Evolutionary conservation across 2,113 vertebrate genomes (phyloP).

Genomic region (Macquaria australasica): DNA sequence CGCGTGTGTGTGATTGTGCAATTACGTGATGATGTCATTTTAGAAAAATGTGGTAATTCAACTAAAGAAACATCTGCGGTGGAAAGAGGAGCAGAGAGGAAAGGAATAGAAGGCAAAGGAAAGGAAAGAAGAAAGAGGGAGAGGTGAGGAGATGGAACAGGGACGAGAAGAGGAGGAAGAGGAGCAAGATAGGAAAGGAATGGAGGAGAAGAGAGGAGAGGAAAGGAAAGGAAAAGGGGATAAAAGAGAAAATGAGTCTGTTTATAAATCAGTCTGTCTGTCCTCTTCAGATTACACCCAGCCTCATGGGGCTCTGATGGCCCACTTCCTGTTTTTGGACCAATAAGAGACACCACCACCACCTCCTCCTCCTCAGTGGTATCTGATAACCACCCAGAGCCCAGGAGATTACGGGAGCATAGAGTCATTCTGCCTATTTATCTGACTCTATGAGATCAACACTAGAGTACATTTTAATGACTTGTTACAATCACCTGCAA

Average conservation of each 20-base stretch:
- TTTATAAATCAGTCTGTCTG: constrained; percentile 50
- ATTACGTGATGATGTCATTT: constrained; percentile 45
- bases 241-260: neutral
- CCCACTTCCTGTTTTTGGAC: constrained; percentile 71
- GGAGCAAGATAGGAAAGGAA: neutral
- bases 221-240: neutral
- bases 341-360: constrained; percentile 34
- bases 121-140: neutral
- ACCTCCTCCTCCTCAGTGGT: constrained; percentile 13
- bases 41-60: constrained; percentile 65
- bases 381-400: constrained; percentile 62
- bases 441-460: constrained; percentile 24
- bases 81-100: neutral
- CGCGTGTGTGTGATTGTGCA: constrained; percentile 26
- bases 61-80: constrained; percentile 44
- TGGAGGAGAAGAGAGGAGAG: neutral
- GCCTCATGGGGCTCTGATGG: constrained; percentile 69
- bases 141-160: neutral
- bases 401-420: constrained; percentile 54
- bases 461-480: constrained; percentile 13
- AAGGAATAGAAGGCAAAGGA: neutral
- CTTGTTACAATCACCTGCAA: constrained; percentile 5
- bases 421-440: constrained; percentile 37
- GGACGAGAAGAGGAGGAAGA: neutral
- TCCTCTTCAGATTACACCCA: constrained; percentile 68